Conservation (phyloP, 2,888 invertebrate genomes). For the Lissocephala sabroskyi region DNA sequence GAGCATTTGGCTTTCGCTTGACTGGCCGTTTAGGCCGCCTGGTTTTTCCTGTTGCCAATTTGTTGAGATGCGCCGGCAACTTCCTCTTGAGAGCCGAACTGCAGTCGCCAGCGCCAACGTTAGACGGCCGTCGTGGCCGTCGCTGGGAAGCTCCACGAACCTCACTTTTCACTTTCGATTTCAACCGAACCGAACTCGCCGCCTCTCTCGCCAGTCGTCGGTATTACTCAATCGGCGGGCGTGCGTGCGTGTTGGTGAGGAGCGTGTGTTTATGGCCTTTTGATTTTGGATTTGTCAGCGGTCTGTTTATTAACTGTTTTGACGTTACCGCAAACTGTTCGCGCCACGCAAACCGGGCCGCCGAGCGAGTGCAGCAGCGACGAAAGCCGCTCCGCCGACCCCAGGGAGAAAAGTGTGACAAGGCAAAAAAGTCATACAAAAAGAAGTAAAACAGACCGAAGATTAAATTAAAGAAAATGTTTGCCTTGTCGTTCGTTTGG, state of each 20-base stretch:
- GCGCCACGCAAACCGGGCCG: slow-evolving; percentile 34
- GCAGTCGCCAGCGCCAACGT: neutral
- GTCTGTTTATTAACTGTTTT: slow-evolving; percentile 67
- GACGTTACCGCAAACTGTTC: slow-evolving; percentile 62
- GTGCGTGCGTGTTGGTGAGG: slow-evolving; percentile 5
- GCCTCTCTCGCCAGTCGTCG: slow-evolving; percentile 7
- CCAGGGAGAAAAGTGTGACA: slow-evolving; percentile 1
- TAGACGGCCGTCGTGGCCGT: neutral
- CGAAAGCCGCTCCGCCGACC: neutral
- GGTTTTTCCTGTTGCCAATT: slow-evolving; percentile 56
- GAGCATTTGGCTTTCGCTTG: slow-evolving; percentile 34
- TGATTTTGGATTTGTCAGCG: slow-evolving; percentile 64
- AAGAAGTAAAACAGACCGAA: neutral
- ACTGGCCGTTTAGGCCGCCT: slow-evolving; percentile 21
- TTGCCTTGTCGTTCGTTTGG: neutral
- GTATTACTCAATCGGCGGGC: slow-evolving; percentile 53
- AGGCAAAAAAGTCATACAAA: neutral
- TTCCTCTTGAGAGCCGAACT: slow-evolving; percentile 28
- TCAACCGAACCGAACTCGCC: slow-evolving; percentile 35
- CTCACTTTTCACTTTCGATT: slow-evolving; percentile 65
- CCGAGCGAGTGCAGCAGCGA: slow-evolving; percentile 4
- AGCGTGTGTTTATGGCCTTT: slow-evolving; percentile 52
- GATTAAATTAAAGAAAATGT: neutral
- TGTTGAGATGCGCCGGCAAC: slow-evolving; percentile 24
- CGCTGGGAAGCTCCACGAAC: neutral